phyloP scores from a whole-genome alignment of 1,140 invertebrate genomes.

The Atta texana region DNA sequence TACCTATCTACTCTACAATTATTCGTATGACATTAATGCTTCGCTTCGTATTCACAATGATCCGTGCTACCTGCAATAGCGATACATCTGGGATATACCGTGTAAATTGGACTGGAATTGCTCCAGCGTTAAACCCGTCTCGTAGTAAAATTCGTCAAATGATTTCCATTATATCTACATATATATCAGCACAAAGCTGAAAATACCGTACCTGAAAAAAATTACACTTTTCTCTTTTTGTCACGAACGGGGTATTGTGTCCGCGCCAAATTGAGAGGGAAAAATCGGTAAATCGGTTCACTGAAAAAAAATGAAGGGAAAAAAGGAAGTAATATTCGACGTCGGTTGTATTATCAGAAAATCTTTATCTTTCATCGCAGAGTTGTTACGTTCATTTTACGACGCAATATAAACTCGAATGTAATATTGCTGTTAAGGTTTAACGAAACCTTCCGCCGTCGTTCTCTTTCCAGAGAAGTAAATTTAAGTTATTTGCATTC shows the following conservation, averaged over 20 bases:
- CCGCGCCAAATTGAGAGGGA: neutral
- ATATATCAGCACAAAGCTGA: neutral
- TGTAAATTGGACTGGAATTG: conserved; percentile 28
- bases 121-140: neutral
- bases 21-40: conserved; percentile 21
- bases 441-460: neutral
- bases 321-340: conserved; percentile 6
- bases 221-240: neutral
- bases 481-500: neutral
- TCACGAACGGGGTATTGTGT: neutral
- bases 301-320: neutral
- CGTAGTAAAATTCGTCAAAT: neutral
- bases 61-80: neutral
- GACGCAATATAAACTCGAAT: neutral
- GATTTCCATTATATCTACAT: neutral
- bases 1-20: conserved; percentile 1
- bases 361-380: neutral
- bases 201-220: conserved; percentile 3
- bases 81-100: neutral
- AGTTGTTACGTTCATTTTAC: neutral
- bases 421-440: neutral
- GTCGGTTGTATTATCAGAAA: neutral
- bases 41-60: neutral
- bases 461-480: no score
- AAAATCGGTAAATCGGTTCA: conserved; percentile 14